Evolutionary conservation across 2,113 vertebrate genomes (phyloP).

Genomic region (Etheostoma spectabile): DNA sequence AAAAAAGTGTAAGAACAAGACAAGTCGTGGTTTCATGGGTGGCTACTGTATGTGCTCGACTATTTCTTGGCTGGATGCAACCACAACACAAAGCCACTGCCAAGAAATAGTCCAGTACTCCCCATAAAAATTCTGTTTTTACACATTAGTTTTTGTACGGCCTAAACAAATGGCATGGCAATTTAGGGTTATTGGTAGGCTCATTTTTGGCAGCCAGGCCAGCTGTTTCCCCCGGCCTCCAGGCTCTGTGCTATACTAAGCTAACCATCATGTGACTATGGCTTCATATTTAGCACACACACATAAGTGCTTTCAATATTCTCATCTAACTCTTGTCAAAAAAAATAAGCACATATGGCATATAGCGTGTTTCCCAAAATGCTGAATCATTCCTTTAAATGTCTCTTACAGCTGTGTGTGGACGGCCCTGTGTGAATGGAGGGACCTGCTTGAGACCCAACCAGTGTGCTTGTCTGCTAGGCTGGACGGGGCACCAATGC

Average conservation of each 20-base stretch:
- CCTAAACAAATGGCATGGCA: neutral
- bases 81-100: neutral
- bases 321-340: neutral
- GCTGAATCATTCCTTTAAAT: neutral
- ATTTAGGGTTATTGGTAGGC: neutral
- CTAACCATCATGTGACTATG: neutral
- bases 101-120: constrained; percentile 2
- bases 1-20: neutral
- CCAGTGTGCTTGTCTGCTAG: constrained; percentile 84
- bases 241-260: neutral
- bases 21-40: neutral
- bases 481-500: constrained; percentile 89
- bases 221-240: neutral
- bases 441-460: constrained; percentile 87
- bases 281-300: neutral
- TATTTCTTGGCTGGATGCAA: neutral
- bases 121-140: neutral
- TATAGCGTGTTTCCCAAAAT: neutral
- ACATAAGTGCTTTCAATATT: neutral
- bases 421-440: constrained; percentile 86
- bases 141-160: neutral
- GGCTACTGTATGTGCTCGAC: neutral
- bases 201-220: neutral
- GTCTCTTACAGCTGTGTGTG: constrained; percentile 85
- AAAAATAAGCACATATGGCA: neutral